Conservation (phyloP, 1,140 invertebrate genomes). For the Megalopta genalis region DNA sequence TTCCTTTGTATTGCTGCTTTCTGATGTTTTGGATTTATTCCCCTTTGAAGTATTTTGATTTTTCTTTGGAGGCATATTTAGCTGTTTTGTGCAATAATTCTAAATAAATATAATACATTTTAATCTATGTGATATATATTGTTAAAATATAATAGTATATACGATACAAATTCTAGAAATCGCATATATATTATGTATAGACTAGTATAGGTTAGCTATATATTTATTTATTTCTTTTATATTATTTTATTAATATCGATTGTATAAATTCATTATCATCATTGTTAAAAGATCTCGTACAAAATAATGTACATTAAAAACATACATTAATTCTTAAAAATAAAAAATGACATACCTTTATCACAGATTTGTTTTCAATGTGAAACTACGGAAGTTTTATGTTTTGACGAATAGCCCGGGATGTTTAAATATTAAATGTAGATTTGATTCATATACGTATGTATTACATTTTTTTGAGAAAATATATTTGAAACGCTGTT, state of each 20-base stretch:
- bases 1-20: constrained; percentile 67
- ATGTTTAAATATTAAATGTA: no score
- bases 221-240: neutral
- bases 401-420: no score
- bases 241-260: neutral
- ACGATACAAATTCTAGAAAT: neutral
- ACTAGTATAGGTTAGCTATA: neutral
- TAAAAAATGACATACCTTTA: neutral
- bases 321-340: neutral
- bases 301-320: neutral
- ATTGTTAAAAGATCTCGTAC: neutral
- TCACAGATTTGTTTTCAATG: neutral
- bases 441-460: no score
- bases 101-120: neutral
- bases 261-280: neutral
- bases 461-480: no score
- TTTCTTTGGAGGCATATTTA: constrained; percentile 86
- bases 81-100: neutral
- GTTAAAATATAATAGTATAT: neutral
- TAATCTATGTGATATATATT: neutral
- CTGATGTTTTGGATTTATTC: constrained; percentile 81
- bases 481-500: no score
- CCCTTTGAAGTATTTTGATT: constrained; percentile 76
- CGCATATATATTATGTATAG: no score
- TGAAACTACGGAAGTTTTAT: no score